Evolutionary conservation across 2,888 invertebrate genomes (phyloP), one percentile per base, ranked within the genome.

Genomic region (Gasteruption jaculator): DNA sequence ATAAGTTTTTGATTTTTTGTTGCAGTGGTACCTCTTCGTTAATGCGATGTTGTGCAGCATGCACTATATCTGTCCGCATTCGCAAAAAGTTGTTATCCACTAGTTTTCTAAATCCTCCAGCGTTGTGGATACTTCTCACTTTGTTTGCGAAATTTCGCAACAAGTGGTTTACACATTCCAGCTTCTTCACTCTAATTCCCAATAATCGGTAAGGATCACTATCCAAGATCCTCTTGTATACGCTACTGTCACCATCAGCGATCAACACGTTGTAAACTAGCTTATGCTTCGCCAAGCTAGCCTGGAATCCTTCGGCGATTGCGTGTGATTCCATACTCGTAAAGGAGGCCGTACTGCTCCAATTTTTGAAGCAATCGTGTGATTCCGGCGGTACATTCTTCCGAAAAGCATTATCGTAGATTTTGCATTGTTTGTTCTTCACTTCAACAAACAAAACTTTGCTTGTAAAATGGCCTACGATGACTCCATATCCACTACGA

Each of bases 311-410:
- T 18, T 50, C 45, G 2, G 38, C 32, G 19, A 54, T 41, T n/a
- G 45, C 44, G 31, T 49, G 45, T 10, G 35, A 26, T 48, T 53
- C 52, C 50, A 56, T 53, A 51, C 65, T 65, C 5, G 61, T 56
- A 8, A 50, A 52, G 26, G 48, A 45, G 10, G 30, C 45, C 11
- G 46, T 38, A 1, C 48, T 43, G 15, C 41, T 45, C 45, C 53
- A 62, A 45, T 63, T 61, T 40, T 53, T 55, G 41, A 43, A 59
- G 15, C 46, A 49, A 8, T 10, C 26, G 8, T 46, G 46, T n/a
- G 5, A 2, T 8, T 27, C 41, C 1, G 46, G 22, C 19, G 24
- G 15, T 4, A 7, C 25, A 2, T 12, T 16, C 12, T 21, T 12
- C 5, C 33, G 31, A 7, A 32, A 12, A 5, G 47, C 47, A 7